phyloP scores from a whole-genome alignment of 2,113 vertebrate genomes.

The Bufo gargarizans region DNA sequence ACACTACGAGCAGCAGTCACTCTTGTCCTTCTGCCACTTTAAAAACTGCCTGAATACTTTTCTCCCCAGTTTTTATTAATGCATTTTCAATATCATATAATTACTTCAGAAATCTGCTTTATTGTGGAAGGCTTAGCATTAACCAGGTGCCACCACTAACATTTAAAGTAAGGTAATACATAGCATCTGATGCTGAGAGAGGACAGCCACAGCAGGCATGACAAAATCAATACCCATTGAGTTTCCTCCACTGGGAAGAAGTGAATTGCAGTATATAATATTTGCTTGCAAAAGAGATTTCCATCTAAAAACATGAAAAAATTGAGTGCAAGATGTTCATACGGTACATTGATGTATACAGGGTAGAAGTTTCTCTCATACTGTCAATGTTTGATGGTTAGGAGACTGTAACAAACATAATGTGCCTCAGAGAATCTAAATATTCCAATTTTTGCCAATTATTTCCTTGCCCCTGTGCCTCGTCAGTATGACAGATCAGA shows the following conservation, averaged over 20 bases:
- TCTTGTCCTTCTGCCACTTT: background rate
- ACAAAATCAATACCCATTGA: constrained; percentile 55
- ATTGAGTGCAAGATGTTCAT: background rate
- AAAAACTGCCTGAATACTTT: background rate
- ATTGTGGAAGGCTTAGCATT: background rate
- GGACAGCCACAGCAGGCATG: constrained; percentile 50
- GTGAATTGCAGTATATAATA: constrained; percentile 34
- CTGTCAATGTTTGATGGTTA: constrained; percentile 40
- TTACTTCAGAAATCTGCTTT: constrained; percentile 2
- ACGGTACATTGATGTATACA: background rate
- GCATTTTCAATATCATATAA: background rate
- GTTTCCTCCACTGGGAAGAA: constrained; percentile 45
- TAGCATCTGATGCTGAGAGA: constrained; percentile 37
- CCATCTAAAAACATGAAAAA: background rate
- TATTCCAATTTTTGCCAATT: constrained; percentile 53
- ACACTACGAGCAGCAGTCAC: too few relatives aligned
- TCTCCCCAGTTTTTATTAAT: background rate
- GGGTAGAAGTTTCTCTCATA: background rate
- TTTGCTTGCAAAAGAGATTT: constrained; percentile 27
- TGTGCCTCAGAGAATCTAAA: background rate
- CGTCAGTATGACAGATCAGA: constrained; percentile 30
- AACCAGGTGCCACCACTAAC: constrained; percentile 19
- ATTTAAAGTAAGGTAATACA: constrained; percentile 35
- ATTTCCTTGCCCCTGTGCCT: constrained; percentile 51
- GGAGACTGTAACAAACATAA: constrained; percentile 16